Evolutionary conservation across 2,113 vertebrate species (phyloP).

Genomic region (Chionodraco myersi): DNA sequence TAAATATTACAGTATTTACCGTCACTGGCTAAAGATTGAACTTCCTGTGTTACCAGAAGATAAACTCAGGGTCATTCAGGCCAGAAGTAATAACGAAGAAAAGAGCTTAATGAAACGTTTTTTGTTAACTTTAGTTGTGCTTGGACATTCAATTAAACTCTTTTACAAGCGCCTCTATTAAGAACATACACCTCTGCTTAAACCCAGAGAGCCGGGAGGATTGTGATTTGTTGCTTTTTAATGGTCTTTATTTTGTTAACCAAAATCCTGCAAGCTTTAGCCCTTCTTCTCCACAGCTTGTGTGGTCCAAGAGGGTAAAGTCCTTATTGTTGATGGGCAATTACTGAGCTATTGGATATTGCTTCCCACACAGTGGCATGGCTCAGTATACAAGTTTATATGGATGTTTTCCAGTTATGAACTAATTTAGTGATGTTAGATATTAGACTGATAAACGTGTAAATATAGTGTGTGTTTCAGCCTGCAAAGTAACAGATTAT

Average conservation of each 20-base stretch:
- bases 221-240: no score
- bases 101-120: not conserved
- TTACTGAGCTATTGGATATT: no score
- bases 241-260: no score
- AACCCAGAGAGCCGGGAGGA: no score
- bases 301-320: no score
- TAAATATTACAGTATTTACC: not conserved
- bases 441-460: not conserved
- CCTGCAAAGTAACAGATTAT: no score
- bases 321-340: no score
- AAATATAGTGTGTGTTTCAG: no score
- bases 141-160: not conserved
- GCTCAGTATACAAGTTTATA: not conserved
- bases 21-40: not conserved
- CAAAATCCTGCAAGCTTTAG: no score
- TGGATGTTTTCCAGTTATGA: no score
- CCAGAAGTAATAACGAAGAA: not conserved
- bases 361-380: not conserved
- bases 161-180: not conserved
- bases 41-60: not conserved
- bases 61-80: not conserved
- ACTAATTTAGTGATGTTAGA: not conserved
- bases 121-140: not conserved
- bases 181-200: no score
- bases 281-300: no score